Conservation (phyloP, 2,888 invertebrate genomes). For the Hybos culiciformis region DNA sequence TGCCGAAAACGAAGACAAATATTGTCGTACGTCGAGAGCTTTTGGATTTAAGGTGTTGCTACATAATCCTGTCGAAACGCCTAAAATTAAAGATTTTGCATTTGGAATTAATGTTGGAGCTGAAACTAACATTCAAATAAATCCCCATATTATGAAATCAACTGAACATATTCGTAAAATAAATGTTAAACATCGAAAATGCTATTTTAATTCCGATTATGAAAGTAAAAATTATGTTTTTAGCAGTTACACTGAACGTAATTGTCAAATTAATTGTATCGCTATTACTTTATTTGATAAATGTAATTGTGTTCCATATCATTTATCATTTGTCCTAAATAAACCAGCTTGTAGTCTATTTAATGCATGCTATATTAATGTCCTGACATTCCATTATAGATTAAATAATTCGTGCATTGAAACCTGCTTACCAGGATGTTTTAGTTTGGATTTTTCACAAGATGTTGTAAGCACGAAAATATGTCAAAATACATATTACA, state of each 20-base stretch:
- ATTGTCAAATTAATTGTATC: constrained; percentile 63
- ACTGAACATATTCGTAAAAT: constrained; percentile 43
- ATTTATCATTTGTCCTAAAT: constrained; percentile 42
- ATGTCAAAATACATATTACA: constrained; percentile 18
- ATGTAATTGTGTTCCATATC: constrained; percentile 25
- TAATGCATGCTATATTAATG: too few relatives aligned
- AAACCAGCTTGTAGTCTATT: constrained; percentile 55
- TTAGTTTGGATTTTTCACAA: constrained; percentile 51
- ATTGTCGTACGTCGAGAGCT: constrained; percentile 61
- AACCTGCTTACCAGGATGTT: constrained; percentile 57
- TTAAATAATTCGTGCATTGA: too few relatives aligned
- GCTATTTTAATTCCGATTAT: constrained; percentile 55
- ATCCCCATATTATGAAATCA: constrained; percentile 51
- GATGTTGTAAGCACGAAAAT: constrained; percentile 40
- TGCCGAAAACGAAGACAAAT: constrained; percentile 56
- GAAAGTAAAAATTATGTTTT: constrained; percentile 54
- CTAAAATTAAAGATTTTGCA: constrained; percentile 59
- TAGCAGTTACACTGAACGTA: constrained; percentile 54
- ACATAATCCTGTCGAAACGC: constrained; percentile 67
- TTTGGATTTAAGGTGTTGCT: constrained; percentile 29
- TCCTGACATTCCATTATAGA: too few relatives aligned
- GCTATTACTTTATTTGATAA: constrained; percentile 43
- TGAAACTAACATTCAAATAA: constrained; percentile 51
- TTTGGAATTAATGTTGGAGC: constrained; percentile 53
- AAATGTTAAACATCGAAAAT: constrained; percentile 47